These are phyloP conservation scores for Ceriagrion tenellum DNA, from an alignment of 2,888 invertebrate species.

Conservation along the genomic window DNA sequence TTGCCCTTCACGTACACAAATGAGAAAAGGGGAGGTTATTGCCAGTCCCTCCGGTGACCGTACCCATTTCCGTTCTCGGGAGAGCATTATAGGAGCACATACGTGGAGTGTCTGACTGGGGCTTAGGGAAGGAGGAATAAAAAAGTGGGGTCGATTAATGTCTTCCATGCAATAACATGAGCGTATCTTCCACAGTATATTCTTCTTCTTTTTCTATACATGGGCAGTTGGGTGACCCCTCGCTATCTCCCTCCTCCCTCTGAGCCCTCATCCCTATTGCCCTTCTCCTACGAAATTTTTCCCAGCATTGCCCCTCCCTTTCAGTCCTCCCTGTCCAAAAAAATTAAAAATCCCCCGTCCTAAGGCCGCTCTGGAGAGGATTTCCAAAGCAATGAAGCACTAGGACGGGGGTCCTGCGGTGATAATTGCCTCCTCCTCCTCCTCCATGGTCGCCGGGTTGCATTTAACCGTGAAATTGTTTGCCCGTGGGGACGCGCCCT, in stretches of 20 bases:
- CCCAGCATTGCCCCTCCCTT: no score
- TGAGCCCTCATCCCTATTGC: no score
- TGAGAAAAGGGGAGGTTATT: background rate
- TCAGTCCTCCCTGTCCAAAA: no score
- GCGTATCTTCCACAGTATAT: no score
- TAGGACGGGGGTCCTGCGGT: conserved; percentile 25
- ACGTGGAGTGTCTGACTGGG: background rate
- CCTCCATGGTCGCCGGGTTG: conserved; percentile 68
- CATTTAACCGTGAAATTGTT: conserved; percentile 72
- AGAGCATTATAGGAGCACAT: background rate
- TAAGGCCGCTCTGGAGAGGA: background rate
- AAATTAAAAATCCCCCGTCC: no score
- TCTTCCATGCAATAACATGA: no score
- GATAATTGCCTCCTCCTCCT: conserved; percentile 70
- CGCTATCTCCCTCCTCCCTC: no score
- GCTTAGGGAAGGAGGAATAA: background rate
- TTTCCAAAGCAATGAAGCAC: conserved; percentile 10
- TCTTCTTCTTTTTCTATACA: no score
- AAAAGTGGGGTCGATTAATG: background rate
- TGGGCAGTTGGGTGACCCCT: no score
- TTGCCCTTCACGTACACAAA: background rate
- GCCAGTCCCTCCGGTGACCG: background rate
- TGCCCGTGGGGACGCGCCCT: conserved; percentile 68
- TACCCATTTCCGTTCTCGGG: background rate
- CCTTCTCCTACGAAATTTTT: no score